These are phyloP conservation scores for Caenorhabditis sinica DNA, from an alignment of 2,888 invertebrate species.

Conservation along the genomic window DNA sequence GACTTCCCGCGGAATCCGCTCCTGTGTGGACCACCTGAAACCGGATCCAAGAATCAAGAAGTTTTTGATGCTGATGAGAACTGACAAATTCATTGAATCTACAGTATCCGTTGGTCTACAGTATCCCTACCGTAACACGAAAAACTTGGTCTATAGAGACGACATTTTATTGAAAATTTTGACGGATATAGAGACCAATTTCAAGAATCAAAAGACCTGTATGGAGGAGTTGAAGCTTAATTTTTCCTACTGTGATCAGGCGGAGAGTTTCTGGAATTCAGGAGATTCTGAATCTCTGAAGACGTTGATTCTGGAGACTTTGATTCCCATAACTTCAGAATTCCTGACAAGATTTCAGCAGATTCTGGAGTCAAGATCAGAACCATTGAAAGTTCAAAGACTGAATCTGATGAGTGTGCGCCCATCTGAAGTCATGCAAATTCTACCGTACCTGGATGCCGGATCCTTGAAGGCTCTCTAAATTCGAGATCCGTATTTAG, in stretches of 20 bases:
- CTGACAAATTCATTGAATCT: no score
- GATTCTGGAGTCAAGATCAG: background rate
- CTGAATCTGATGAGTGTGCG: background rate
- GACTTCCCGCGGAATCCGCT: background rate
- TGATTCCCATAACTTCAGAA: background rate
- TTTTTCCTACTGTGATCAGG: background rate
- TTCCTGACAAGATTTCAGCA: background rate
- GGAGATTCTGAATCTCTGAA: background rate
- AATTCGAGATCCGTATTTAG: background rate
- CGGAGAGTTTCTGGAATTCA: background rate
- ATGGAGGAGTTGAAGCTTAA: background rate
- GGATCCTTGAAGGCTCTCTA: background rate
- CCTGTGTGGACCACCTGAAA: background rate
- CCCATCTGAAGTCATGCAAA: background rate
- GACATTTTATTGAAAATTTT: background rate
- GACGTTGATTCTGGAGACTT: background rate
- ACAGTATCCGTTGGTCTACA: no score
- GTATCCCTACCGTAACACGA: background rate
- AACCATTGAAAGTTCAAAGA: background rate
- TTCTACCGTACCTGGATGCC: background rate
- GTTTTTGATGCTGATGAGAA: no score
- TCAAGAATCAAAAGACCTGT: background rate
- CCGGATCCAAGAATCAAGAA: background rate
- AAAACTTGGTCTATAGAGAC: background rate
- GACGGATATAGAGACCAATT: background rate